Evolutionary conservation across 2,113 vertebrate genomes (phyloP), one percentile per base, ranked within the genome.

Genomic region (Danionella cerebrum): DNA sequence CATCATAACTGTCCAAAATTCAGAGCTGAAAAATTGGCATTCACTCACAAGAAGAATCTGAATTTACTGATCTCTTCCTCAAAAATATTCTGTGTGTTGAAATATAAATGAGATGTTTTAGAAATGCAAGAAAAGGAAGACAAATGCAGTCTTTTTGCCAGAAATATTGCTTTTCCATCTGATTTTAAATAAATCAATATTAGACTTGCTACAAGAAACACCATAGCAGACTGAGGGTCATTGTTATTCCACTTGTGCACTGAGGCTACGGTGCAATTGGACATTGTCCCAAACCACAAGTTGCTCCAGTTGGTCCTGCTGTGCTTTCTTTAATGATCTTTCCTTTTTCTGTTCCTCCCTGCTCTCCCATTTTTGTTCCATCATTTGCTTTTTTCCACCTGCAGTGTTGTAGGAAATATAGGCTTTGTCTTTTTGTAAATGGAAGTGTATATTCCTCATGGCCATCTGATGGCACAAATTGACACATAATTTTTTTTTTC

Each of bases 161-260:
- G n/a, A n/a, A n/a, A n/a, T n/a, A n/a, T n/a, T n/a, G n/a, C n/a
- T n/a, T n/a, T n/a, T n/a, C n/a, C n/a, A n/a, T n/a, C n/a, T n/a
- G n/a, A n/a, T n/a, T n/a, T n/a, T n/a, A n/a, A n/a, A n/a, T n/a
- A n/a, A n/a, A n/a, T n/a, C n/a, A n/a, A n/a, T n/a, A n/a, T n/a
- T 16, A 36, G 31, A 55, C 9, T 13, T 13, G 31, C 29, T 21
- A 29, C 14, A 55, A 38, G 33, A 35, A 38, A 57, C 33, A 14
- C 19, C 22, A 22, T 38, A 13, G 22, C 19, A 21, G 8, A 57
- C 36, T 24, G 33, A 77, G 54, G 73, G 72, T 74, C 52, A 65
- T 70, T 72, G 76, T 71, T 39, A 72, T 59, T 59, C 62, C 72
- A 39, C 57, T 72, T 33, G 67, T 12, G 45, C 44, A 29, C 54